These are phyloP conservation scores for Glossophaga mutica DNA, from an alignment of 2,797 vertebrate genomes.

Conservation along the genomic window DNA sequence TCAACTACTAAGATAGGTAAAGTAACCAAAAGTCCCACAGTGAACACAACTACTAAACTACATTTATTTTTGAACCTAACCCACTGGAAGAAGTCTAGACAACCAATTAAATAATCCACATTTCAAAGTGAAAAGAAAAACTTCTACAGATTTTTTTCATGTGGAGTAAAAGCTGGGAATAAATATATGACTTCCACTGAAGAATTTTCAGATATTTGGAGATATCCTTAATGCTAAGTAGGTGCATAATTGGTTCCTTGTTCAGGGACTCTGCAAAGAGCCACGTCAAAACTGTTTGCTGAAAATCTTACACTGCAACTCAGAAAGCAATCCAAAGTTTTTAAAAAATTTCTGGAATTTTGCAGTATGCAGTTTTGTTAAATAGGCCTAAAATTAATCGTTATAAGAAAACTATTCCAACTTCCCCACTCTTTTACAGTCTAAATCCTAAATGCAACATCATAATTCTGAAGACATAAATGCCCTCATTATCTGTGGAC, in stretches of 20 bases:
- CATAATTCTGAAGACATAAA: conserved; percentile 29
- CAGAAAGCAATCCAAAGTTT: conserved; percentile 30
- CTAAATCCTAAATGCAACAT: conserved; percentile 3
- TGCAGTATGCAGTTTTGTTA: background rate
- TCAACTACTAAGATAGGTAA: background rate
- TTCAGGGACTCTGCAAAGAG: background rate
- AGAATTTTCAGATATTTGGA: background rate
- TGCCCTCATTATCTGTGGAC: conserved; percentile 45
- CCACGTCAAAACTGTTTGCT: conserved; percentile 8
- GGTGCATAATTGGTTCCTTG: background rate
- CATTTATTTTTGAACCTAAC: background rate
- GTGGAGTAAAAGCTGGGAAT: background rate
- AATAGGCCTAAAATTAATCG: conserved; percentile 30
- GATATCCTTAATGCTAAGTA: background rate
- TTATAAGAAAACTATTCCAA: conserved; percentile 7
- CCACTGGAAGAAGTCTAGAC: background rate
- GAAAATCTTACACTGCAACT: background rate
- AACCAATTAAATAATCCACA: background rate
- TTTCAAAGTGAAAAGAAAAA: background rate
- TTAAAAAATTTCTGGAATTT: conserved; percentile 37
- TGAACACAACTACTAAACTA: background rate
- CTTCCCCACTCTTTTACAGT: background rate
- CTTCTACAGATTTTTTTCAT: background rate
- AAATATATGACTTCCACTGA: background rate
- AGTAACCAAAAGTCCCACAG: background rate